A percentile compares a stretch with the other conserved stretches of the same genome.
phyloP scores from a whole-genome alignment of 2,888 invertebrate species.

The Pristionchus entomophagus region DNA sequence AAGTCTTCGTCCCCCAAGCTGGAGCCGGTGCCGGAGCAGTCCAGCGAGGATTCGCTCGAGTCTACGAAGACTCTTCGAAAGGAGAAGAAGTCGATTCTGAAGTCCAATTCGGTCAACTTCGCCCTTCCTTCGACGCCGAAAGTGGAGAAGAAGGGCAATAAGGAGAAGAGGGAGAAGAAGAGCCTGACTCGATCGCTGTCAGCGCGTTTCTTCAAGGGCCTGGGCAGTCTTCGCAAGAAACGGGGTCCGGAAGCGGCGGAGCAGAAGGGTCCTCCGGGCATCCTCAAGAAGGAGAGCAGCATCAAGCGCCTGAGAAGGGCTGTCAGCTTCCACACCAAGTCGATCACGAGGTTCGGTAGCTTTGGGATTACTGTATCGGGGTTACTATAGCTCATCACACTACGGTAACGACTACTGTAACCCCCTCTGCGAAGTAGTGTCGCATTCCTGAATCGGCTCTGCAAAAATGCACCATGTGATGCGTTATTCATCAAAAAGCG shows the following conservation, averaged over 20 bases:
- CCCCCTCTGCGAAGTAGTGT: too few relatives aligned
- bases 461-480: too few relatives aligned
- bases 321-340: slow-evolving; percentile 9
- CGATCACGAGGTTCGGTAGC: neutral
- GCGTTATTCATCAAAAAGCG: too few relatives aligned
- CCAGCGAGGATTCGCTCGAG: slow-evolving; percentile 9
- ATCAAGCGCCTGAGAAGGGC: neutral
- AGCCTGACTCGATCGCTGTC: neutral
- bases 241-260: neutral
- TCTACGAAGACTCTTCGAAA: neutral
- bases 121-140: neutral
- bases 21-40: slow-evolving; percentile 1
- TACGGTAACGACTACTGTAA: too few relatives aligned
- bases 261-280: neutral
- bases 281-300: neutral
- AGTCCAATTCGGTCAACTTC: neutral
- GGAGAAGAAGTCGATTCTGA: neutral
- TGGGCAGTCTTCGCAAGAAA: neutral
- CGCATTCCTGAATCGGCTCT: too few relatives aligned
- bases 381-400: neutral
- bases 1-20: neutral
- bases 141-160: neutral
- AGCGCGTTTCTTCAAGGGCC: neutral
- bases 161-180: neutral
- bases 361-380: neutral